Conservation (phyloP, 2,113 vertebrate species). For the Prochilodus magdalenae region DNA sequence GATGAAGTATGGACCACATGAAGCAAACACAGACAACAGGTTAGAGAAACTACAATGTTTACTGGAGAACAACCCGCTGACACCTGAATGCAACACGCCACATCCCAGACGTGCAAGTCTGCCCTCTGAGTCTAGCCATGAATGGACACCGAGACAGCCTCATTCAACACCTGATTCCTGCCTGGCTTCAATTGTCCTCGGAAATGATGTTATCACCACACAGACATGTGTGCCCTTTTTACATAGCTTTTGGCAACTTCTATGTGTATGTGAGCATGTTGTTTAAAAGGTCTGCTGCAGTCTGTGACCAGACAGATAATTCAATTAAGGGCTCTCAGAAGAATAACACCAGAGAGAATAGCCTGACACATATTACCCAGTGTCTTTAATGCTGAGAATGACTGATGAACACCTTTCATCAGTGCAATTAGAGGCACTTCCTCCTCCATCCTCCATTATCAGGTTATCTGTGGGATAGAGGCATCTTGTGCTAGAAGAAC, state of each 20-base stretch:
- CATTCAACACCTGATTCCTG: constrained; percentile 65
- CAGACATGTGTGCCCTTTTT: constrained; percentile 50
- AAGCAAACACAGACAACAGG: constrained; percentile 45
- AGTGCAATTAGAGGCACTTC: constrained; percentile 56
- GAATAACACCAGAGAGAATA: neutral
- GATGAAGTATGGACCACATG: constrained; percentile 64
- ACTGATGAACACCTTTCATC: constrained; percentile 60
- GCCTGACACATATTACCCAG: constrained; percentile 4
- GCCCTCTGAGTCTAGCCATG: constrained; percentile 42
- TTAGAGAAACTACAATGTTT: constrained; percentile 49
- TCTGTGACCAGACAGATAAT: constrained; percentile 27
- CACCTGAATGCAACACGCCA: constrained; percentile 4
- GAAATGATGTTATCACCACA: constrained; percentile 60
- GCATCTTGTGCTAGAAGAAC: constrained; percentile 58
- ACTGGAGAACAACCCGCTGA: constrained; percentile 10
- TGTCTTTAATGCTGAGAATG: constrained; percentile 44
- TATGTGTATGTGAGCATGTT: constrained; percentile 15
- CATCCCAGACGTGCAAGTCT: constrained; percentile 55
- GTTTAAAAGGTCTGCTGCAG: constrained; percentile 25
- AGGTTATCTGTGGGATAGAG: constrained; percentile 73
- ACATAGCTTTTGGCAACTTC: constrained; percentile 35
- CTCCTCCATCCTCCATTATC: constrained; percentile 64
- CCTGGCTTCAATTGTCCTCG: constrained; percentile 38
- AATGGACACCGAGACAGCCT: constrained; percentile 65
- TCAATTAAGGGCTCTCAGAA: constrained; percentile 15